A percentile compares a stretch with the other conserved stretches of the same genome.
phyloP scores from a whole-genome alignment of 2,888 invertebrate genomes.

The Nemurella pictetii region DNA sequence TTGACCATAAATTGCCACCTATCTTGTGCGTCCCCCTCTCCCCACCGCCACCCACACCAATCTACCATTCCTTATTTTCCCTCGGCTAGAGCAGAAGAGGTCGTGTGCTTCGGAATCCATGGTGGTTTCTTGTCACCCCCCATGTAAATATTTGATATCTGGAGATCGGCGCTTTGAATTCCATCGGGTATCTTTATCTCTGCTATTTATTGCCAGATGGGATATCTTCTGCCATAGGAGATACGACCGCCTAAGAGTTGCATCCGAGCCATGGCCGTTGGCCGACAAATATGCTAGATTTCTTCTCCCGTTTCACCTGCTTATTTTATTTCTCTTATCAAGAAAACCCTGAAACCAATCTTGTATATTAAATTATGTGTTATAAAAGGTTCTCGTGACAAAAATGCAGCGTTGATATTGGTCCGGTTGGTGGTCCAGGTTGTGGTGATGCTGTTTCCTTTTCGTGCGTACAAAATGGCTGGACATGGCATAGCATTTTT shows the following conservation, averaged over 20 bases:
- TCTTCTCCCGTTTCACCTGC: background rate
- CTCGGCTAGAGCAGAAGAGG: background rate
- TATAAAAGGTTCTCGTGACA: background rate
- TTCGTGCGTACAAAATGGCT: background rate
- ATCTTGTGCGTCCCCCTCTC: background rate
- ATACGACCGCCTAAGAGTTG: background rate
- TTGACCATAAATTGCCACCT: conserved; percentile 29
- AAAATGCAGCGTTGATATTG: background rate
- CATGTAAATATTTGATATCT: conserved; percentile 26
- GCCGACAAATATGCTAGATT: background rate
- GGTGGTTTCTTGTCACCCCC: conserved; percentile 17
- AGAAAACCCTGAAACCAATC: background rate
- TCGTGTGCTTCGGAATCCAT: background rate
- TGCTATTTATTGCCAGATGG: conserved; percentile 4
- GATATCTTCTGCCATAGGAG: background rate
- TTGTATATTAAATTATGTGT: background rate
- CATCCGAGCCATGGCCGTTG: background rate
- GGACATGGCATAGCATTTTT: no score
- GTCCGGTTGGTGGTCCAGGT: background rate
- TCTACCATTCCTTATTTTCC: no score
- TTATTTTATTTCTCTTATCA: background rate
- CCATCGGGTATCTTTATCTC: conserved; percentile 24
- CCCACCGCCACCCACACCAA: background rate
- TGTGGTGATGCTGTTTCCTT: background rate
- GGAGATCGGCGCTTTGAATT: background rate